Conservation (phyloP, 1,140 invertebrate species). For the Diachasma alloeum region DNA sequence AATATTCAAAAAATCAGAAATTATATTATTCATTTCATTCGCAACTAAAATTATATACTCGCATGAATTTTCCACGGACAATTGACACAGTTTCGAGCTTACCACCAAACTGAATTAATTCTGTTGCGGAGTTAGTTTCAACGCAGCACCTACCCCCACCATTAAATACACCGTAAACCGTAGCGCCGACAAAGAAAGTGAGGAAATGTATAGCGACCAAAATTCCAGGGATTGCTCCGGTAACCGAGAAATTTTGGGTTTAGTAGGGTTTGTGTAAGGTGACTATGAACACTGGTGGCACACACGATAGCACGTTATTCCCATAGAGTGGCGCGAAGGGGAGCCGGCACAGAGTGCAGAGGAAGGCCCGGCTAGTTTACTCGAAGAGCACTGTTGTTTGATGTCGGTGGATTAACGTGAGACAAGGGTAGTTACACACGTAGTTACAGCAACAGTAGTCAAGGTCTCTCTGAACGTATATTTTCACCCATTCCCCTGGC, state of each 20-base stretch:
- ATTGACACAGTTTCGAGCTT: background rate
- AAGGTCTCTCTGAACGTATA: constrained; percentile 20
- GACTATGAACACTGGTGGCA: background rate
- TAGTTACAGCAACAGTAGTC: constrained; percentile 25
- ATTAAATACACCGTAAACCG: background rate
- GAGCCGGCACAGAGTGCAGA: background rate
- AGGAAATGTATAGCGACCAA: background rate
- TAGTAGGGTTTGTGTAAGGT: background rate
- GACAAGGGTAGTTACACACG: constrained; percentile 30
- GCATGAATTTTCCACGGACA: background rate
- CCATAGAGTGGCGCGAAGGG: background rate
- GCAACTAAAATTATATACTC: background rate
- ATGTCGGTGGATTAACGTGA: constrained; percentile 24
- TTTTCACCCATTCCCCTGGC: background rate
- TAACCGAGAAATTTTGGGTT: background rate
- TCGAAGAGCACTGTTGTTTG: constrained; percentile 25
- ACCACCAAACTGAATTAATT: background rate
- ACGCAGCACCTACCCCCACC: background rate
- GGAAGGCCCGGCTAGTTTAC: constrained; percentile 20
- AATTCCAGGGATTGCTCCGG: background rate
- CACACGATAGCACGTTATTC: background rate
- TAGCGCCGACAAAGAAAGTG: background rate
- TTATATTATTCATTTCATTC: too few species aligned
- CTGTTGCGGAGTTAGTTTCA: background rate
- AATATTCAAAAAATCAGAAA: too few species aligned